Evolutionary conservation across 2,113 vertebrate species (phyloP).

Genomic region (Oreochromis spilurus): DNA sequence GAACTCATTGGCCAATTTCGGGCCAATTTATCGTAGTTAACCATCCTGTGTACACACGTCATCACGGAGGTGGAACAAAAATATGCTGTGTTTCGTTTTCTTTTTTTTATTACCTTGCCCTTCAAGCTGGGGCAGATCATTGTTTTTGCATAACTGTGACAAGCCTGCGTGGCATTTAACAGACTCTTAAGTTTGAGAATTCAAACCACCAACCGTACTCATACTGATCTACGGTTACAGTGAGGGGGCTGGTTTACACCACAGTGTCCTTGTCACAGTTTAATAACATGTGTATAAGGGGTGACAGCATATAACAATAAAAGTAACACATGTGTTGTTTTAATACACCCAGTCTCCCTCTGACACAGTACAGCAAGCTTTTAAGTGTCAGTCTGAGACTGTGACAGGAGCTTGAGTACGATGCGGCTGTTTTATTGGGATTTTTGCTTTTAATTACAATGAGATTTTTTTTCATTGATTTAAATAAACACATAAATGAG

Average conservation of each 20-base stretch:
- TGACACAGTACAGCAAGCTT: background rate
- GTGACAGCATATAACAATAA: slow-evolving; percentile 4
- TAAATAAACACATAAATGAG: background rate
- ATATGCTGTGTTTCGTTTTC: background rate
- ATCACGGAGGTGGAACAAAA: slow-evolving; percentile 24
- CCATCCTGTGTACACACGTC: slow-evolving; percentile 16
- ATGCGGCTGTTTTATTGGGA: background rate
- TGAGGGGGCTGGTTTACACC: background rate
- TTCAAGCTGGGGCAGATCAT: slow-evolving; percentile 39
- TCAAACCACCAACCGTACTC: slow-evolving; percentile 15
- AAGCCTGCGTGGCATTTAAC: slow-evolving; percentile 21
- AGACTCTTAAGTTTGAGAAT: slow-evolving; percentile 9
- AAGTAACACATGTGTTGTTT: background rate
- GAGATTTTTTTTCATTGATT: background rate
- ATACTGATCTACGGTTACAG: background rate
- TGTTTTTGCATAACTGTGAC: slow-evolving; percentile 37
- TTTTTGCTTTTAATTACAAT: background rate
- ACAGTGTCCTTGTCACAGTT: background rate
- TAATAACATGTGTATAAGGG: background rate
- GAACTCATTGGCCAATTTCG: slow-evolving; percentile 56
- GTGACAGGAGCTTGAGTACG: background rate
- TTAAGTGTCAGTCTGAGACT: background rate
- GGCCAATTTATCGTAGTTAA: slow-evolving; percentile 55
- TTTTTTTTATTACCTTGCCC: slow-evolving; percentile 8
- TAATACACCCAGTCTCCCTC: background rate